A percentile compares a stretch with the other conserved stretches of the same genome.
Evolutionary conservation across 2,113 vertebrate species (phyloP).

Genomic region (Corythornis cristatus): DNA sequence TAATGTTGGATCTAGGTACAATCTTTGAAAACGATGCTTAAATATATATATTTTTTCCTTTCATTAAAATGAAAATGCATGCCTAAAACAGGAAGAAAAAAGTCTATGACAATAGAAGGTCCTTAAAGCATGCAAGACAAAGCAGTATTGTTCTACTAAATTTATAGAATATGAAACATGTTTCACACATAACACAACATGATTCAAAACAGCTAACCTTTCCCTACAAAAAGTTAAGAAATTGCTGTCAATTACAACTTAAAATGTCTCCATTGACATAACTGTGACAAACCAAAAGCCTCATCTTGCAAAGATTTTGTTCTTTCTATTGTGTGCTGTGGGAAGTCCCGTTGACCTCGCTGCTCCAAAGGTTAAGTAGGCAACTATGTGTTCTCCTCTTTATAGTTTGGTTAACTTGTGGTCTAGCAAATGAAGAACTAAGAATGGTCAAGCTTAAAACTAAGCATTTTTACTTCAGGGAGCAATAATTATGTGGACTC

Average conservation of each 20-base stretch:
- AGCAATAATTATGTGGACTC: not conserved
- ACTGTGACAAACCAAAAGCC: not conserved
- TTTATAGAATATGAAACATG: not conserved
- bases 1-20: not conserved
- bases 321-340: not conserved
- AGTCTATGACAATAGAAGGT: not conserved
- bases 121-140: not conserved
- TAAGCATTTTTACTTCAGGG: not conserved
- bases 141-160: not conserved
- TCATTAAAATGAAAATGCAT: not conserved
- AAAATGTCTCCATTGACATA: not conserved
- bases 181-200: not conserved
- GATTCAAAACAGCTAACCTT: conserved; percentile 21
- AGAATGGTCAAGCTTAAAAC: not conserved
- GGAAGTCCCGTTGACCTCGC: not conserved
- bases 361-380: not conserved
- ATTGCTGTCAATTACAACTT: not conserved
- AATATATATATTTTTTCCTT: not conserved
- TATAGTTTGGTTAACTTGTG: not conserved
- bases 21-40: not conserved
- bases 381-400: not conserved
- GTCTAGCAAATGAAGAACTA: not conserved
- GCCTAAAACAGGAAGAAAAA: not conserved
- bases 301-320: not conserved
- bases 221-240: not conserved